A percentile compares a stretch with the other conserved stretches of the same genome.
phyloP scores from a whole-genome alignment of 1,140 invertebrate species.

The Wasmannia auropunctata region DNA sequence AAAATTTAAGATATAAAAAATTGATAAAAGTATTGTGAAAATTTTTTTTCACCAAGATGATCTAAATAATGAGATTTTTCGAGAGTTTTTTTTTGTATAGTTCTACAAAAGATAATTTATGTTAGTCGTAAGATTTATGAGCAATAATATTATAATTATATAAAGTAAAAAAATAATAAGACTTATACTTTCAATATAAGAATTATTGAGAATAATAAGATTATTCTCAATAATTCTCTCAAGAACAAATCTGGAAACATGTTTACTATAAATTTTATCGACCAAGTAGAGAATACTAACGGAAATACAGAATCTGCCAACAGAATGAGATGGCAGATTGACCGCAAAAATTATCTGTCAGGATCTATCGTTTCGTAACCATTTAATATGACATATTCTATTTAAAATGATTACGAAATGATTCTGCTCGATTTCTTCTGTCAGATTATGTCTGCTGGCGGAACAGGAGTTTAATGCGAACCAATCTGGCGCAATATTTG shows the following conservation, averaged over 20 bases:
- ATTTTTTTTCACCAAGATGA: background rate
- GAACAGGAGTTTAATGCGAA: background rate
- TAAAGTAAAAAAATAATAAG: background rate
- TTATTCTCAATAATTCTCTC: no score
- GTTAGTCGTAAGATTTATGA: background rate
- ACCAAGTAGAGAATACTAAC: background rate
- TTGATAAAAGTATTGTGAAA: background rate
- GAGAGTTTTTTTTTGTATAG: background rate
- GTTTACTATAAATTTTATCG: background rate
- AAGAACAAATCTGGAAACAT: background rate
- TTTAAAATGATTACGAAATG: slow-evolving; percentile 19
- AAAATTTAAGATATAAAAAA: background rate
- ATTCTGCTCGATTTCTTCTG: background rate
- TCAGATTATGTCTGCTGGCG: background rate
- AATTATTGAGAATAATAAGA: no score
- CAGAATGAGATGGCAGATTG: background rate
- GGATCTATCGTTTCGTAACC: background rate
- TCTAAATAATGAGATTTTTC: background rate
- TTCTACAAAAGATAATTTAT: no score
- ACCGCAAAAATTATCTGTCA: background rate
- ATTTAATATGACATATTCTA: background rate
- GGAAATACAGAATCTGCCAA: background rate
- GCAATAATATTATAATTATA: no score
- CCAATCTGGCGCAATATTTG: background rate
- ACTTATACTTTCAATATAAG: no score